Evolutionary conservation across 30 jellyfish, hydroid and myxozoan genomes (phyloP), one percentile per base, ranked within the genome.

Genomic region (Aurelia aurita): DNA sequence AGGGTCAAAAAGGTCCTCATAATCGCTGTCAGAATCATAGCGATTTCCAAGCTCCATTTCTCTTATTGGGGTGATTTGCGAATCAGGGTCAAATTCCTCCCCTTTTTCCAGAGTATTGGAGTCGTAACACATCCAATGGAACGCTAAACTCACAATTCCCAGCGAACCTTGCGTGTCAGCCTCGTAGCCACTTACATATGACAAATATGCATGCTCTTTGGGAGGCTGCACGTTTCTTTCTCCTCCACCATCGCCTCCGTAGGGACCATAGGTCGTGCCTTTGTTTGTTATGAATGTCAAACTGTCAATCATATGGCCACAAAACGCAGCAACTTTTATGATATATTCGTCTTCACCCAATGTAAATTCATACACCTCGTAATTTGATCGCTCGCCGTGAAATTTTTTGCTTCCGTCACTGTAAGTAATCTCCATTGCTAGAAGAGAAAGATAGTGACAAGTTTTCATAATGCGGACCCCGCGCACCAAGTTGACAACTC

Each of bases 221-320:
- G 96, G 82, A 63, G 75, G 72, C 14, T 19, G 32, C 18, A 47
- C 70, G 46, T 23, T 51, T 20, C 79, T 20, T 44, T 45, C 6
- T n/a, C 93, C 93, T 16, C 97, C 97, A 46, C 97, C 97, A 51
- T 80, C 97, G 1, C 97, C 97, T 19, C 97, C 97, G 34, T 70
- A 89, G 19, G 97, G 97, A 2, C 97, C 97, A 29, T 61, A 89
- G 54, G 47, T 39, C 21, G 58, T 77, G 9, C 93, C 89, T 32
- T 66, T 59, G 75, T 89, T 79, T 6, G 97, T 78, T 5, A 69
- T 62, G 78, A 89, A 89, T 80, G 39, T 54, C 69, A 89, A 44
- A 72, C 58, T 81, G 80, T 89, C 97, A 54, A 89, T 55, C 89
- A 89, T 71, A 68, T 68, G 80, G 74, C 97, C 97, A 79, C 81